These are phyloP conservation scores for Pterostichus madidus DNA, from an alignment of 2,888 invertebrate species.

Conservation along the genomic window DNA sequence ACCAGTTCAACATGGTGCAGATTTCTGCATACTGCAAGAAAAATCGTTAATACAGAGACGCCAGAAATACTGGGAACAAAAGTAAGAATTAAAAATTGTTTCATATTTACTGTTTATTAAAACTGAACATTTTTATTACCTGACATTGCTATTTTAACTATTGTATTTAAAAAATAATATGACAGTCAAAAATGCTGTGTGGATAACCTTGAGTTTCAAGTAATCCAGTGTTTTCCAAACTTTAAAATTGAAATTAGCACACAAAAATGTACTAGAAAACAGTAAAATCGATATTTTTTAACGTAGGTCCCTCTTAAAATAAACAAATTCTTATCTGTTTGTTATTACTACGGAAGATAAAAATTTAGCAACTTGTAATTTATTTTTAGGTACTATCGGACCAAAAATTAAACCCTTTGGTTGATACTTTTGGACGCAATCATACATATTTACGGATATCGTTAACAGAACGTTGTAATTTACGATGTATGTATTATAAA, in stretches of 20 bases:
- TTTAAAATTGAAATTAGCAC: neutral
- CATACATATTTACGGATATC: constrained; percentile 98
- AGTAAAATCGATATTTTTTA: too few species aligned
- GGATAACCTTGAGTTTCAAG: constrained; percentile 24
- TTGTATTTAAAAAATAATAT: neutral
- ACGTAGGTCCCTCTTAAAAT: neutral
- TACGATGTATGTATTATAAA: constrained; percentile 88
- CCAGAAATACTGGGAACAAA: constrained; percentile 49
- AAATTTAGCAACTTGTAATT: neutral
- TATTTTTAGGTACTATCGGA: constrained; percentile 45
- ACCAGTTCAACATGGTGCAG: constrained; percentile 50
- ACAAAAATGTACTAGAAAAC: too few species aligned
- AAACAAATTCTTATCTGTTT: neutral
- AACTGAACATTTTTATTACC: constrained; percentile 7
- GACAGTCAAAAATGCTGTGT: constrained; percentile 23
- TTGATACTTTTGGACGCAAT: constrained; percentile 91
- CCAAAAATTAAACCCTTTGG: constrained; percentile 77
- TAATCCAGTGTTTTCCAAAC: constrained; percentile 17
- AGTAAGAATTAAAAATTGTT: constrained; percentile 43
- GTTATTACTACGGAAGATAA: neutral
- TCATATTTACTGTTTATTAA: neutral
- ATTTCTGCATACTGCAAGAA: constrained; percentile 57
- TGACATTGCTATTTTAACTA: constrained; percentile 30
- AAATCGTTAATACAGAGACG: constrained; percentile 45
- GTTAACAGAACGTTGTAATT: constrained; percentile 96